phyloP scores from a whole-genome alignment of 2,888 invertebrate species.

The Sclerodermus sp. region DNA sequence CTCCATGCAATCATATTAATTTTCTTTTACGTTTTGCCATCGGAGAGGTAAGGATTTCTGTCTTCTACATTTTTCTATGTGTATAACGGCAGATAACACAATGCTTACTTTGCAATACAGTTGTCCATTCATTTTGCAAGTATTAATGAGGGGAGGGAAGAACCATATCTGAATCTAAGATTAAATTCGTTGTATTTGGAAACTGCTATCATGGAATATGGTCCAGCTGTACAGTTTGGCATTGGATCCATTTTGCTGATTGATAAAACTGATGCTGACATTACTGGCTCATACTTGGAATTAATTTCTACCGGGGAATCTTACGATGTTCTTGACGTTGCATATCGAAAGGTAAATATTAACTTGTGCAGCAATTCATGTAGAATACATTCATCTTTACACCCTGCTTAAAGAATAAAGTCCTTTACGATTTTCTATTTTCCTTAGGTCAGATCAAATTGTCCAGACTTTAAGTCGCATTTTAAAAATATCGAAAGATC shows the following conservation, averaged over 20 bases:
- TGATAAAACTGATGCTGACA: slow-evolving; percentile 75
- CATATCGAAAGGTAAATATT: slow-evolving; percentile 75
- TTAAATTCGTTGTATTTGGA: slow-evolving; percentile 72
- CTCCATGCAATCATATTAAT: slow-evolving; percentile 74
- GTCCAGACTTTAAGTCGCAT: slow-evolving; percentile 80
- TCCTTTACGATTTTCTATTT: slow-evolving; percentile 27
- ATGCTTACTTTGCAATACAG: slow-evolving; percentile 25
- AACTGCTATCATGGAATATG: slow-evolving; percentile 76
- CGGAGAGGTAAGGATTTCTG: slow-evolving; percentile 61
- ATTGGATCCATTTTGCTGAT: slow-evolving; percentile 68
- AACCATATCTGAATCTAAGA: slow-evolving; percentile 74
- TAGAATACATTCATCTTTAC: not conserved
- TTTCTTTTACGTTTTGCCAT: slow-evolving; percentile 71
- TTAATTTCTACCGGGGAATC: slow-evolving; percentile 67
- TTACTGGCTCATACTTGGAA: slow-evolving; percentile 76
- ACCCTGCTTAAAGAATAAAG: too few relatives aligned
- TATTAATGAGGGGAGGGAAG: slow-evolving; percentile 64
- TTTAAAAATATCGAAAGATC: slow-evolving; percentile 82
- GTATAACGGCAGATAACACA: slow-evolving; percentile 1
- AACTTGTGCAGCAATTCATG: too few relatives aligned
- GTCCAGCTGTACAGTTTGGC: slow-evolving; percentile 75
- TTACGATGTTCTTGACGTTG: slow-evolving; percentile 70
- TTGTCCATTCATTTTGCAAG: slow-evolving; percentile 43
- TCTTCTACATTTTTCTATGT: not conserved
- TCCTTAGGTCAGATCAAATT: slow-evolving; percentile 76